Base-by-base conservation (phyloP, 2,797 vertebrate species). In the Adelosebastes latens region DNA sequence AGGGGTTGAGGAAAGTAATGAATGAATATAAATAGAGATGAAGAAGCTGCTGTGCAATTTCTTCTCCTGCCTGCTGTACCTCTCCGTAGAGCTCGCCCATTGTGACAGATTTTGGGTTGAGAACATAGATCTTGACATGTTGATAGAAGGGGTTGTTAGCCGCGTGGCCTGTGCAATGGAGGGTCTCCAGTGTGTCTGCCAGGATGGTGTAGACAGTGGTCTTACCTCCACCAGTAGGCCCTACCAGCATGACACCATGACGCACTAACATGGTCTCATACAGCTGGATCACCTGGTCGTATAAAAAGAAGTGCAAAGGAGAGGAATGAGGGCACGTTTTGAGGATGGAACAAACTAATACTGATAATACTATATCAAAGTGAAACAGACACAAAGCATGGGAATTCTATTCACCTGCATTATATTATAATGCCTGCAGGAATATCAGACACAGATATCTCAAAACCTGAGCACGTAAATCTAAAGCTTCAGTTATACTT, bases 211-310 rank as follows among this genome's bases (percentile, higher is more conserved):
- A 98, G 84, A 97, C 95, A 18, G 96, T 96, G 74, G 97, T 97
- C 91, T 98, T 98, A 29, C 97, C 97, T 14, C 97, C 96, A 42
- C 97, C 97, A 0, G 97, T 96, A 12, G 97, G 97, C 4, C 97
- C 97, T 1, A 97, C 97, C 75, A 98, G 90, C 97, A 98, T 98
- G 32, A 98, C 97, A 36, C 97, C 97, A 42, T 98, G 97, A 36
- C 97, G 97, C 60, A 98, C 97, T 39, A 98, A 88, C 97, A 98
- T 97, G 20, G 97, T 98, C 92, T 98, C 97, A 52, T 96, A 98
- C n/a, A 98, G 91, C 65, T 98, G 97, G 80, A 97, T 97, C 39
- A 97, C 96, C 93, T 97, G 94, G 74, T 75, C 76, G 29, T 20
- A 49, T 22, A n/a, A 55, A 62, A 66, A 18, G 22, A 46, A 14